Percentiles rank a stretch among this genome's conserved stretches.
These are phyloP conservation scores for Ceratosolen solmsi DNA, from an alignment of 1,140 invertebrate genomes.

Conservation along the genomic window DNA sequence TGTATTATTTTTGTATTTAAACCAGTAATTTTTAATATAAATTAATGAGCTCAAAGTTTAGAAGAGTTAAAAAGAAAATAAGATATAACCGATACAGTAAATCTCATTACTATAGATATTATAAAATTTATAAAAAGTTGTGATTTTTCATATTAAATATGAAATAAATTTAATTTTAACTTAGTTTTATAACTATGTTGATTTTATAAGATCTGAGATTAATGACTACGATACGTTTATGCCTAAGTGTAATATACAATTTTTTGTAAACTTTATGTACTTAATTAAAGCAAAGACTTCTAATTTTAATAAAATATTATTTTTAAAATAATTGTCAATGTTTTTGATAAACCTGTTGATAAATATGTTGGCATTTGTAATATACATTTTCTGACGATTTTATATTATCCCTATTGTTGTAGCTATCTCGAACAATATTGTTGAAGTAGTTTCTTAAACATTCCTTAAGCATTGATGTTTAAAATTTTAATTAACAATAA, in stretches of 20 bases:
- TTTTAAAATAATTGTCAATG: background rate
- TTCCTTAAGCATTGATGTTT: no score
- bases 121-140: background rate
- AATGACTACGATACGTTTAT: background rate
- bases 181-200: constrained; percentile 32
- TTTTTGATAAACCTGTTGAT: no score
- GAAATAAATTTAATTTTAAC: constrained; percentile 9
- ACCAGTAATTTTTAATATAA: constrained; percentile 2
- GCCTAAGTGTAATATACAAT: background rate
- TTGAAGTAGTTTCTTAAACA: no score
- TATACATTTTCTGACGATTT: no score
- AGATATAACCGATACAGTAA: no score
- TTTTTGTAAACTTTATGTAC: constrained; percentile 36
- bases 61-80: background rate
- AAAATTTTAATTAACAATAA: no score
- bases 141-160: constrained; percentile 37
- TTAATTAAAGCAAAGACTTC: constrained; percentile 23
- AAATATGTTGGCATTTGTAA: no score
- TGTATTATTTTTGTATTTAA: constrained; percentile 36
- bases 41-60: constrained; percentile 17
- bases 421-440: no score
- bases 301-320: constrained; percentile 32
- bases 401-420: no score
- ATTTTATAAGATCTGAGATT: background rate
- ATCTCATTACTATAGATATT: constrained; percentile 31